Evolutionary conservation across 2,797 vertebrate genomes (phyloP).

Genomic region (Yasuhikotakia modesta): DNA sequence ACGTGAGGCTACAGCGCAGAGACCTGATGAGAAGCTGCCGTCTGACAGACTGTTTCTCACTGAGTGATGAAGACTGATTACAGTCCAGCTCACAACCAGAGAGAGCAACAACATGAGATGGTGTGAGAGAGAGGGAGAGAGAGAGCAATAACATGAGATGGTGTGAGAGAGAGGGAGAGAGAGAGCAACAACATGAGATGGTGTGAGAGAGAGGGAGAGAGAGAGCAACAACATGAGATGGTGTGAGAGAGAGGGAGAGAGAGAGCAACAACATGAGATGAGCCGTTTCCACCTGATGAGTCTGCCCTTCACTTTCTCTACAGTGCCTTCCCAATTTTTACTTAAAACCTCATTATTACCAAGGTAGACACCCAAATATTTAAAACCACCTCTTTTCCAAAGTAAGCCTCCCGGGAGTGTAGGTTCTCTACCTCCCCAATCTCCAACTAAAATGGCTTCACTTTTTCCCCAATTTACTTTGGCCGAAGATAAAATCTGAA

Average conservation of each 20-base stretch:
- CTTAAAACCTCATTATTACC: no score
- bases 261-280: neutral
- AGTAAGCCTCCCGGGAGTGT: no score
- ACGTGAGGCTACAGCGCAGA: constrained; percentile 55
- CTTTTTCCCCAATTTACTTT: no score
- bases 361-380: no score
- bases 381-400: no score
- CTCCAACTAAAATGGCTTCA: no score
- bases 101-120: constrained; percentile 32
- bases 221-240: constrained; percentile 1
- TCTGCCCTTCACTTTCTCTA: no score
- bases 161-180: neutral
- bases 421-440: no score
- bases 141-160: neutral
- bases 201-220: neutral
- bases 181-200: neutral
- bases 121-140: constrained; percentile 7
- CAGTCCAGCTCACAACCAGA: constrained; percentile 39
- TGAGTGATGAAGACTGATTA: constrained; percentile 59
- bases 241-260: neutral
- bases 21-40: constrained; percentile 47
- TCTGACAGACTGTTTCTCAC: constrained; percentile 54
- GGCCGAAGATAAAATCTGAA: no score
- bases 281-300: no score
- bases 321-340: no score